Evolutionary conservation across 2,113 vertebrate genomes (phyloP).

Genomic region (Python bivittatus): DNA sequence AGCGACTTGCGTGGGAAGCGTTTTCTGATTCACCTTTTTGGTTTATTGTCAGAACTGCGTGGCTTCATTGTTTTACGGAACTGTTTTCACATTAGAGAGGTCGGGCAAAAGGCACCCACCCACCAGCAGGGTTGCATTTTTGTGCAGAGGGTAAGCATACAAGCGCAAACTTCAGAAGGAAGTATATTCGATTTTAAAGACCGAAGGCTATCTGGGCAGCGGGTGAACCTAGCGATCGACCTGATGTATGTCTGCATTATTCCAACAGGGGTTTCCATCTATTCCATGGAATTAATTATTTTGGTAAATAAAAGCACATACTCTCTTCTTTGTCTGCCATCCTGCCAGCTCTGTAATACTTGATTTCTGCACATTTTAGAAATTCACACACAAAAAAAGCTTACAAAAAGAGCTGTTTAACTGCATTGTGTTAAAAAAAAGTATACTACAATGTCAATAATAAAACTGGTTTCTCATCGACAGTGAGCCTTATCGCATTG

Average conservation of each 20-base stretch:
- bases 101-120: neutral
- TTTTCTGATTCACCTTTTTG: neutral
- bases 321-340: slow-evolving; percentile 47
- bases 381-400: slow-evolving; percentile 44
- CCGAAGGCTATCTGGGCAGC: too few species aligned
- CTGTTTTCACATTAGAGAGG: neutral
- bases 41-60: neutral
- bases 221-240: slow-evolving; percentile 8
- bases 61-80: neutral
- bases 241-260: slow-evolving; percentile 36
- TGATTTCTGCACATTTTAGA: slow-evolving; percentile 64
- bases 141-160: neutral
- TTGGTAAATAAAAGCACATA: slow-evolving; percentile 48
- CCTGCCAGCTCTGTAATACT: slow-evolving; percentile 62
- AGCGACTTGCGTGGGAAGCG: neutral
- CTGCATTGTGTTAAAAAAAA: slow-evolving; percentile 57
- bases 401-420: slow-evolving; percentile 61
- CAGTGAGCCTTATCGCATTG: neutral
- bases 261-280: slow-evolving; percentile 34
- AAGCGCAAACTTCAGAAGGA: neutral
- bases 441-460: slow-evolving; percentile 68
- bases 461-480: slow-evolving; percentile 70
- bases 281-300: slow-evolving; percentile 47
- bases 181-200: neutral
- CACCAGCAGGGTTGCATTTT: neutral